Base-by-base conservation (phyloP, 2,797 vertebrate species). In the Clarias laeviceps region DNA sequence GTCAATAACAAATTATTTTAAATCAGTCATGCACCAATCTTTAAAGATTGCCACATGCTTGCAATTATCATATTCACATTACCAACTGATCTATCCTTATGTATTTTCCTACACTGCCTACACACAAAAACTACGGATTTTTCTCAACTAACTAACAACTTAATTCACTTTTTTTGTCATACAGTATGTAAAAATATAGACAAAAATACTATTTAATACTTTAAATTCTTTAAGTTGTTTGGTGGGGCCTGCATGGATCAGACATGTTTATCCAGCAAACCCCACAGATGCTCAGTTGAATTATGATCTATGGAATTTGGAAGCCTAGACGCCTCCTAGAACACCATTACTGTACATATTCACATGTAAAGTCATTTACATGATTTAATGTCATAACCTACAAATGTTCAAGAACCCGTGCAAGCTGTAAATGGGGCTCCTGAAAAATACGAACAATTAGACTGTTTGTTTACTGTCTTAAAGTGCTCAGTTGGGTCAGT, bases 21-120 rank as follows among this genome's bases (percentile, higher is more conserved):
- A 72, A 83, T 81, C 81, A 85, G 84, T 76, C 74, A 85, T 85
- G 62, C 40, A 83, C 32, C 5, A 56, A 24, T 56, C 65, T 84
- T 83, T 88, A 84, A 84, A 70, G 80, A 79, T 29, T 83, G 83
- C 65, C 87, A 88, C 87, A 88, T 86, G 89, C 62, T 81, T 88
- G 78, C 80, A 88, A 84, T 87, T 84, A 89, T 84, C 82, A 68
- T 54, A 76, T 87, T 86, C 32, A 79, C 74, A 77, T 59, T 59
- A 24, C 56, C 18, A 77, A 34, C 29, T 59, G 18, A 57, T 70
- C 34, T 72, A 11, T 72, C 27, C 40, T 50, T 15, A 34, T 59
- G 56, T 34, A 77, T 34, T 59, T 59, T 34, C 56, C 54, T 34
- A 11, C 8, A 1, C 27, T 32, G 69, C 4, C 5, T 45, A 40